Percentiles rank a stretch among this genome's conserved stretches.
Conservation (phyloP, 2,113 vertebrate species). For the Electrona antarctica region DNA sequence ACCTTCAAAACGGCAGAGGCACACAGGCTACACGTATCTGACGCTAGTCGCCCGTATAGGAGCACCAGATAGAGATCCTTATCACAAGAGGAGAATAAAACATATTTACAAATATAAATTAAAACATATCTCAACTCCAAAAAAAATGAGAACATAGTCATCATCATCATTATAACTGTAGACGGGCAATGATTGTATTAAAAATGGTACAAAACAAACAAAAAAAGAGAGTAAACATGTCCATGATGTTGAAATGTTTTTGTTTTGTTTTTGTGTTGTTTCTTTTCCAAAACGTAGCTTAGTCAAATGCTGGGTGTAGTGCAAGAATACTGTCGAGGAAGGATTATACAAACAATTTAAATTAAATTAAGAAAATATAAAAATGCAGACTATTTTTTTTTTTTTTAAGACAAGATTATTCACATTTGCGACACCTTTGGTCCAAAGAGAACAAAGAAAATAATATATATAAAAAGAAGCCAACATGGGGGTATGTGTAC, state of each 20-base stretch:
- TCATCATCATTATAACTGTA: conserved; percentile 19
- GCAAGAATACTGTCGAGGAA: conserved; percentile 57
- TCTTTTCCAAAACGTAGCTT: conserved; percentile 9
- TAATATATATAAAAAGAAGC: not conserved
- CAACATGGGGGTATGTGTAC: not conserved
- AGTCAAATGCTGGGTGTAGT: conserved; percentile 45
- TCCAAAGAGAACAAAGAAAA: conserved; percentile 43
- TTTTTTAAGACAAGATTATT: not conserved
- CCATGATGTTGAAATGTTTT: conserved; percentile 23
- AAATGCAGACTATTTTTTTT: too few species aligned
- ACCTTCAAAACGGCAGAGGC: conserved; percentile 50
- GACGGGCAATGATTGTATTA: conserved; percentile 20
- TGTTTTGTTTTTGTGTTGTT: not conserved
- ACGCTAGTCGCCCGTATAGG: conserved; percentile 30
- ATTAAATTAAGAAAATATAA: not conserved
- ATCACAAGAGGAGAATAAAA: conserved; percentile 41
- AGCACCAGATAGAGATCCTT: conserved; percentile 55
- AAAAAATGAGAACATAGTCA: conserved; percentile 6
- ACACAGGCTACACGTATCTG: conserved; percentile 50
- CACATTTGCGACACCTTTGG: conserved; percentile 66
- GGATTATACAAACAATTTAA: conserved; percentile 2
- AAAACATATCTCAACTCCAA: conserved; percentile 52
- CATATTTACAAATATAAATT: conserved; percentile 74
- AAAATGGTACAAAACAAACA: conserved; percentile 48
- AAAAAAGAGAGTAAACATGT: conserved; percentile 15